Base-by-base conservation (phyloP, 2,888 invertebrate genomes). In the Lordiphosa fenestrarum region DNA sequence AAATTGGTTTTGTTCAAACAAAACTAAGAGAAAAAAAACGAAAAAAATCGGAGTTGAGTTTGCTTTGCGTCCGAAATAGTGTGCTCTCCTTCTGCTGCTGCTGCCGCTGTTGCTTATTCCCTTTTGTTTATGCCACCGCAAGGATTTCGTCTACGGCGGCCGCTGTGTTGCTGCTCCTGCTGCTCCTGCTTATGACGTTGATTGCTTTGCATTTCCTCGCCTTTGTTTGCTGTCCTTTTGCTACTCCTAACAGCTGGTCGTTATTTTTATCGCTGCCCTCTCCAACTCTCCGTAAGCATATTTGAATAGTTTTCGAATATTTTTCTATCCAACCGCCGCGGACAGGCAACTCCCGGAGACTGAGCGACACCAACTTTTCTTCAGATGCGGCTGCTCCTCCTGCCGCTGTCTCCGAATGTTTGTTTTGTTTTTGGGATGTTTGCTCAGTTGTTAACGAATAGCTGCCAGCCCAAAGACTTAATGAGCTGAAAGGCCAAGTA, bases 381-480 rank as follows among this genome's bases (percentile, higher is more conserved):
- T 61, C 47, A 39, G 40, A 13, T 50, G 37, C 42, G 15, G 15
- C 46, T 51, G 44, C 37, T 41, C 25, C 35, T 54, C n/a, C 23
- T 35, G 9, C n/a, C 7, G 25, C 6, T 3, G 19, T 35, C 49
- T 23, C 9, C 13, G 25, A 25, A 7, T 25, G 25, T 25, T 25
- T 39, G 53, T 38, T 9, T 12, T 25, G 36, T 4, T 30, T 10
- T 19, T 12, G 15, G 9, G 40, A n/a, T 84, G 56, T 84, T 83
- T 85, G 67, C 86, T 88, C 77, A 90, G 80, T 90, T 90, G 84
- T 90, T 90, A 55, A 90, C 86, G 69, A 89, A 90, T 67, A 90
- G 74, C 74, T 89, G 86, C 89, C 90, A 90, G 67, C 90, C 90
- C 76, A 90, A 87, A 86, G 89, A 89, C 77, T 88, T 88, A 69